phyloP scores from a whole-genome alignment of 2,797 vertebrate species.

The Rhinophrynus dorsalis region DNA sequence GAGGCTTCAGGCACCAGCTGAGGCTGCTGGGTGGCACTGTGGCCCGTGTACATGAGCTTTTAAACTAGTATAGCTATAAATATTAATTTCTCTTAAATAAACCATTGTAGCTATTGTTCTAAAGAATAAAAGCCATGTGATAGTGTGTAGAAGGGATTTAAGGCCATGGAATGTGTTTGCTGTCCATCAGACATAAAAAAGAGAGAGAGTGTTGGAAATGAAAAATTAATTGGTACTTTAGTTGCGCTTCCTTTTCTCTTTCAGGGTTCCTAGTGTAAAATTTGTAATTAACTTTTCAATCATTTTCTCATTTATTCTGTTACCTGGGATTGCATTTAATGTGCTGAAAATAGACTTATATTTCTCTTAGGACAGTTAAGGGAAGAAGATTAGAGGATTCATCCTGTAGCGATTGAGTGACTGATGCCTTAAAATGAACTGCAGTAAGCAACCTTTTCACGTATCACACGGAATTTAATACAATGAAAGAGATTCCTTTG shows the following conservation, averaged over 20 bases:
- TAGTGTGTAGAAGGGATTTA: neutral
- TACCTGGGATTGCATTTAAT: conserved; percentile 47
- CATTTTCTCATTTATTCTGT: conserved; percentile 51
- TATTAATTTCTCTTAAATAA: conserved; percentile 19
- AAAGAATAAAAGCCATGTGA: neutral
- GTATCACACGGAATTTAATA: conserved; percentile 10
- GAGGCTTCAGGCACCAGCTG: too few relatives aligned
- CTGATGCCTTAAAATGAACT: neutral
- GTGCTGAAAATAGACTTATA: conserved; percentile 41
- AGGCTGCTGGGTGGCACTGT: too few relatives aligned
- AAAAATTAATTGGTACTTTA: conserved; percentile 49
- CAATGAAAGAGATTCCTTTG: conserved; percentile 20
- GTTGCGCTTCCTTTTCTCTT: conserved; percentile 41
- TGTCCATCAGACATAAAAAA: conserved; percentile 36
- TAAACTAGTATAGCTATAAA: conserved; percentile 21
- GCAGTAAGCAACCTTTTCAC: conserved; percentile 25
- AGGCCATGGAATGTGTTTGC: conserved; percentile 28
- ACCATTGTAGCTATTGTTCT: conserved; percentile 22
- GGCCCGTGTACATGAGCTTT: too few relatives aligned
- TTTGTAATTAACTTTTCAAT: conserved; percentile 52
- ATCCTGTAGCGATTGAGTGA: conserved; percentile 29
- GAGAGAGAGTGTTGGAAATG: conserved; percentile 42
- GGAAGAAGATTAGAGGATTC: conserved; percentile 44
- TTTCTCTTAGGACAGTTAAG: conserved; percentile 45
- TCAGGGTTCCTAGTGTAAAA: conserved; percentile 45